A percentile compares a stretch with the other conserved stretches of the same genome.
Evolutionary conservation across 2,888 invertebrate genomes (phyloP).

Genomic region (Labia minor): DNA sequence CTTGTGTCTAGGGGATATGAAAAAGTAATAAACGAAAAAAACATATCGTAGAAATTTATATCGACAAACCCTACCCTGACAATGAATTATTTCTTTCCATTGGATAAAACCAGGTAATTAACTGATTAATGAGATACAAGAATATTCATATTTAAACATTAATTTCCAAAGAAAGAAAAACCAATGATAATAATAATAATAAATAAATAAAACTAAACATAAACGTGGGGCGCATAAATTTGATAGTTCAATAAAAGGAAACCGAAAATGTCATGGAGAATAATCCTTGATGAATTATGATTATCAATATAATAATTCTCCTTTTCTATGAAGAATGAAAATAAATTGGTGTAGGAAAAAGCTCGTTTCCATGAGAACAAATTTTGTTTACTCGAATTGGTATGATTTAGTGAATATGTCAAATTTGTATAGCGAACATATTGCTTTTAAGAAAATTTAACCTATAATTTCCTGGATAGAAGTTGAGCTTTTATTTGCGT

Average conservation of each 20-base stretch:
- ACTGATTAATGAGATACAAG: not conserved
- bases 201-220: too few relatives aligned
- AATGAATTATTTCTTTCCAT: too few relatives aligned
- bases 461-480: not conserved
- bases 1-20: too few relatives aligned
- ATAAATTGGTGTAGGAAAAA: conserved; percentile 13
- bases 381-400: not conserved
- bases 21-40: too few relatives aligned
- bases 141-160: not conserved
- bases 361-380: conserved; percentile 4
- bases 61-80: too few relatives aligned
- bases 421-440: not conserved
- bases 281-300: conserved; percentile 7
- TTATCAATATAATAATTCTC: conserved; percentile 4
- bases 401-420: conserved; percentile 8
- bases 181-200: too few relatives aligned
- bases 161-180: not conserved
- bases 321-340: conserved; percentile 4
- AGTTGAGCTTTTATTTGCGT: not conserved
- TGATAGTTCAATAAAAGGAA: not conserved
- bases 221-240: not conserved
- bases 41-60: too few relatives aligned
- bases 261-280: not conserved
- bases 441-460: conserved; percentile 13
- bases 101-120: too few relatives aligned